Evolutionary conservation across 2,888 invertebrate genomes (phyloP).

Genomic region (Tipula unca): DNA sequence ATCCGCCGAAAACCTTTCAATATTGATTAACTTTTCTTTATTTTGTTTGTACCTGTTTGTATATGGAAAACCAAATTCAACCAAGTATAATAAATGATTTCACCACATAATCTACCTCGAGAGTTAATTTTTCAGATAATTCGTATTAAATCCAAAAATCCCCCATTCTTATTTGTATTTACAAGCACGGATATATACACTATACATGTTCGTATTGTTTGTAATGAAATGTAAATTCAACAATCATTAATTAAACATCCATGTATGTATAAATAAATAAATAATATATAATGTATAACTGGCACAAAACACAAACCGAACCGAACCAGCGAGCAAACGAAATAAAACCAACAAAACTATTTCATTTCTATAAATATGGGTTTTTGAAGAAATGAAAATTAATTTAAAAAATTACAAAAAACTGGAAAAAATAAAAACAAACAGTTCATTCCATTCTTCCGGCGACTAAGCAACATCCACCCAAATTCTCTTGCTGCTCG

Average conservation of each 20-base stretch:
- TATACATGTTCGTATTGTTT: background rate
- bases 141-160: background rate
- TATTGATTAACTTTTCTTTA: background rate
- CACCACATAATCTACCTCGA: background rate
- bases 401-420: background rate
- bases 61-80: background rate
- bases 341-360: background rate
- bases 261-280: background rate
- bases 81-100: background rate
- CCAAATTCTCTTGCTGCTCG: too few species aligned
- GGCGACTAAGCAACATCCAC: background rate
- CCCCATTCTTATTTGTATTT: background rate
- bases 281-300: background rate
- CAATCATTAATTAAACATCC: background rate
- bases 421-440: background rate
- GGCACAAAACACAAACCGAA: background rate
- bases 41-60: background rate
- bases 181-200: background rate
- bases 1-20: background rate
- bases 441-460: background rate
- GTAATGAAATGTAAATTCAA: background rate
- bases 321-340: background rate
- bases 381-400: background rate
- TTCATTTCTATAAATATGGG: background rate
- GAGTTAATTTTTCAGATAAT: constrained; percentile 8